phyloP scores from a whole-genome alignment of 2,113 vertebrate genomes.

The Gobio gobio region DNA sequence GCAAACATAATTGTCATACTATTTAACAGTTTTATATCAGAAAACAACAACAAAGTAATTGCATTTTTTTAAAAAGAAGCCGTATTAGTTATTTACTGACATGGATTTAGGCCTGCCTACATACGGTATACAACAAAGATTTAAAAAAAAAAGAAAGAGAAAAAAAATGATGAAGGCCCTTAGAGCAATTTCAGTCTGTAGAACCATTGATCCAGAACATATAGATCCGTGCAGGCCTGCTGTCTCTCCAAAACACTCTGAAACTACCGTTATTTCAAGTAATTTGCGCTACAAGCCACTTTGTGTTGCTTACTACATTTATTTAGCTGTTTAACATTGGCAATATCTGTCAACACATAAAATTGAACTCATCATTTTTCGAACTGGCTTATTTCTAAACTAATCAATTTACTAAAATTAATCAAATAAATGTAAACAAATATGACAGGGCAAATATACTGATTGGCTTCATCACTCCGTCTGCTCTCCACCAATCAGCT shows the following conservation, averaged over 20 bases:
- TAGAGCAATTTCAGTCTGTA: not conserved
- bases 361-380: not conserved
- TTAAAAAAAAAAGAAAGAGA: not conserved
- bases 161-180: not conserved
- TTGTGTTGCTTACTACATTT: not conserved
- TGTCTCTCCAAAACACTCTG: not conserved
- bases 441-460: not conserved
- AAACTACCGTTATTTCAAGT: not conserved
- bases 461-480: too few relatives aligned
- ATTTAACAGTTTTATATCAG: slow-evolving; percentile 4
- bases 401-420: not conserved
- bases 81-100: not conserved
- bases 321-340: not conserved
- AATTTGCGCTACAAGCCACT: not conserved
- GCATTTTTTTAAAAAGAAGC: not conserved
- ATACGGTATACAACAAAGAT: not conserved
- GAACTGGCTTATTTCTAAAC: not conserved
- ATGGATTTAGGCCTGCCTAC: not conserved
- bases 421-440: not conserved
- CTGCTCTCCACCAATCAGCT: too few relatives aligned
- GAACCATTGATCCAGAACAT: slow-evolving; percentile 24
- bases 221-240: not conserved
- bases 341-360: not conserved
- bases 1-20: slow-evolving; percentile 55
- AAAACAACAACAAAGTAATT: not conserved